phyloP scores from a whole-genome alignment of 2,113 vertebrate species.

The Columba janthina region DNA sequence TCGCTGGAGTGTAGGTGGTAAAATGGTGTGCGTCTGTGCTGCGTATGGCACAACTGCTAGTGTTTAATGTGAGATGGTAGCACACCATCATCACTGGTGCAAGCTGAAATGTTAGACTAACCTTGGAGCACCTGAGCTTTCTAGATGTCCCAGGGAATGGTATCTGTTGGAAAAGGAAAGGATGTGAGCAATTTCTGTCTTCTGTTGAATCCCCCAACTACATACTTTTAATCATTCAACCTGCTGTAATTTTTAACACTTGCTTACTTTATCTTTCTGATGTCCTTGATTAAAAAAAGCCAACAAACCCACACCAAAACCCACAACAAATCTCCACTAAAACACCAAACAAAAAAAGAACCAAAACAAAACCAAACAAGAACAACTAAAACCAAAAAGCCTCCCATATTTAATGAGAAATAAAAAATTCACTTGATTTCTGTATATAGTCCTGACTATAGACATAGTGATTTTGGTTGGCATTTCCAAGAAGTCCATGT shows the following conservation, averaged over 20 bases:
- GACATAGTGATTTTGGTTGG: background rate
- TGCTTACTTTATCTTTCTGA: background rate
- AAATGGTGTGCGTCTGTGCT: background rate
- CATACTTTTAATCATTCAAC: background rate
- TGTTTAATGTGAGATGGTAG: background rate
- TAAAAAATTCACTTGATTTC: background rate
- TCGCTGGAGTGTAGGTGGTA: background rate
- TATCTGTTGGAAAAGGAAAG: background rate
- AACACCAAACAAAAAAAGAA: too few species aligned
- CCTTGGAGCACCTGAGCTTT: background rate
- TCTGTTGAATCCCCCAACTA: background rate
- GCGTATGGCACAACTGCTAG: background rate
- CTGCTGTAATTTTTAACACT: background rate
- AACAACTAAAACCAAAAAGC: background rate
- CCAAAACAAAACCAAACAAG: too few species aligned
- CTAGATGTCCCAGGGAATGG: background rate
- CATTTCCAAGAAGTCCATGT: background rate
- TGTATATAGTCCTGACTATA: background rate
- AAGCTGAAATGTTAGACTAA: background rate
- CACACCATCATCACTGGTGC: background rate
- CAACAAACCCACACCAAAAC: too few species aligned
- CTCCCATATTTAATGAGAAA: background rate
- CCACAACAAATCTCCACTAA: too few species aligned
- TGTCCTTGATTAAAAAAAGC: background rate
- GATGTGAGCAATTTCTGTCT: background rate